A percentile compares a stretch with the other conserved stretches of the same genome.
Conservation (phyloP, 2,113 vertebrate species). For the Ondatra zibethicus region DNA sequence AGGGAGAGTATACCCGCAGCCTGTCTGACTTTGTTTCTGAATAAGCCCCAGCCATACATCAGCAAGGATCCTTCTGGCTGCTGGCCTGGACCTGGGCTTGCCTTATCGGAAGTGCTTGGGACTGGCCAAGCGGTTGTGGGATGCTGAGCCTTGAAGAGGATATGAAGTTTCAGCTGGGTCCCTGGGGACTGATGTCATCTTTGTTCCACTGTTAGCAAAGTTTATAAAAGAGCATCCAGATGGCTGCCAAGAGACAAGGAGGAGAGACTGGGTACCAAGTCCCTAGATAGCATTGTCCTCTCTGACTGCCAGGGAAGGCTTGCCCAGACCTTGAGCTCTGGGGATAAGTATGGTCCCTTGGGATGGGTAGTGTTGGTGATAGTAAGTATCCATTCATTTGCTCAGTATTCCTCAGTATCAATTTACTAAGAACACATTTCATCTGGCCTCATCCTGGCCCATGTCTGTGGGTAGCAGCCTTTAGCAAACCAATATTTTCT, state of each 20-base stretch:
- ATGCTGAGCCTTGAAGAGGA: background rate
- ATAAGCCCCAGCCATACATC: no score
- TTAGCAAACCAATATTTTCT: background rate
- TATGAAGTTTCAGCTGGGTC: background rate
- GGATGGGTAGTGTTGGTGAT: background rate
- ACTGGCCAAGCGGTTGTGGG: background rate
- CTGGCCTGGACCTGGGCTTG: background rate
- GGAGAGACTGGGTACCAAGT: background rate
- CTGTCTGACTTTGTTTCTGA: background rate
- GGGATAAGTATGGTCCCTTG: background rate
- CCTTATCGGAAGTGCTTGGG: background rate
- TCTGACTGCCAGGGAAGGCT: background rate
- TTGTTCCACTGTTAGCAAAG: background rate
- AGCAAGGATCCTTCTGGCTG: background rate
- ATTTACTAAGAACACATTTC: background rate
- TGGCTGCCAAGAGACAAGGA: background rate
- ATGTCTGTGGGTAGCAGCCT: background rate
- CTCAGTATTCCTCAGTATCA: background rate
- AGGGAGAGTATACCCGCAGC: background rate
- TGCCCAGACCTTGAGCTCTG: background rate
- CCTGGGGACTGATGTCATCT: background rate
- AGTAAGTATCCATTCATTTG: background rate
- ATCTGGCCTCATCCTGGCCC: background rate
- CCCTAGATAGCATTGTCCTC: background rate
- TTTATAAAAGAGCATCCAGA: background rate